Conservation (phyloP, 2,888 invertebrate species). For the Coenonympha arcania region DNA sequence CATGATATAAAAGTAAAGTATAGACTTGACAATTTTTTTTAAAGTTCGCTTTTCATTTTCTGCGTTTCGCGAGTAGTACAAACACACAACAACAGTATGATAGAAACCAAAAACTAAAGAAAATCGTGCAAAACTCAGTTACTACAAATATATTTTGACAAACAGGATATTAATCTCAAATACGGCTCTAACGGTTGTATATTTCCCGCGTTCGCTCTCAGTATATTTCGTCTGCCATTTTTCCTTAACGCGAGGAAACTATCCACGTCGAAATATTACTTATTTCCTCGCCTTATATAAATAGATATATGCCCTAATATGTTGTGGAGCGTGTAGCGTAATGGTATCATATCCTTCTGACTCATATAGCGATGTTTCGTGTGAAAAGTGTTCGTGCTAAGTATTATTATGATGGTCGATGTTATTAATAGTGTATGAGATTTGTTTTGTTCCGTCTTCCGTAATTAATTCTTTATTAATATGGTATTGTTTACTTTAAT, state of each 20-base stretch:
- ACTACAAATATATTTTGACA: not conserved
- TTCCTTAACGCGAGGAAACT: constrained; percentile 27
- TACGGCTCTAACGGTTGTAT: not conserved
- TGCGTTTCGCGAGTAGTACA: not conserved
- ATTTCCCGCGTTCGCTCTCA: constrained; percentile 6
- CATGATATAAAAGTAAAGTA: too few relatives aligned
- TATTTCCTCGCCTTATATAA: constrained; percentile 24
- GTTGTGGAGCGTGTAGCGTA: constrained; percentile 25
- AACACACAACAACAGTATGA: not conserved
- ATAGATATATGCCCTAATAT: constrained; percentile 21
- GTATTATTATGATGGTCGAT: constrained; percentile 4
- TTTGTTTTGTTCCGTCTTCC: too few relatives aligned
- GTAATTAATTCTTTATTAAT: too few relatives aligned
- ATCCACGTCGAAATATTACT: constrained; percentile 26
- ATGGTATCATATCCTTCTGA: constrained; percentile 23
- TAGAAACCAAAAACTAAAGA: not conserved
- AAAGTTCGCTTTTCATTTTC: too few relatives aligned
- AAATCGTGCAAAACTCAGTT: not conserved
- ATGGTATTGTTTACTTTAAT: too few relatives aligned
- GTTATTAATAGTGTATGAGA: not conserved
- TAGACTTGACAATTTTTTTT: too few relatives aligned
- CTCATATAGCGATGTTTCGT: constrained; percentile 16
- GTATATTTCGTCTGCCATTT: constrained; percentile 20
- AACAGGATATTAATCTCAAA: constrained; percentile 1
- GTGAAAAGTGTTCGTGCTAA: constrained; percentile 19